Evolutionary conservation across 92 coral and sea anemone species (phyloP).

Genomic region (Epizoanthus fatuus): DNA sequence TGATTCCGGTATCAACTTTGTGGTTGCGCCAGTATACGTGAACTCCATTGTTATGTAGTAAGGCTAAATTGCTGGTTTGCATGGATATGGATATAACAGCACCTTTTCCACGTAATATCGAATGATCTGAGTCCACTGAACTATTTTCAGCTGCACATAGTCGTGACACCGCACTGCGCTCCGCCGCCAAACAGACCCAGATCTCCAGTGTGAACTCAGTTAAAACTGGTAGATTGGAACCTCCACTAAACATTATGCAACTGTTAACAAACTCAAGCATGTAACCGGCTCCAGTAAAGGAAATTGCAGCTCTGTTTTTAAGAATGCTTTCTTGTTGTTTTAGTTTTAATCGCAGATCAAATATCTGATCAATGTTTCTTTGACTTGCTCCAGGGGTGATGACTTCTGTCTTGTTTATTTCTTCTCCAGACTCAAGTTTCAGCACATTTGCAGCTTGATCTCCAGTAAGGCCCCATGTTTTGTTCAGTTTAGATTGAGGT

Average conservation of each 20-base stretch:
- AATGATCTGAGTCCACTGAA: background rate
- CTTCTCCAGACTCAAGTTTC: background rate
- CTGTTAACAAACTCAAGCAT: slow-evolving; percentile 57
- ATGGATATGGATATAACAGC: slow-evolving; percentile 35
- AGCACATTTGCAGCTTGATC: slow-evolving; percentile 44
- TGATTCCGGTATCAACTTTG: slow-evolving; percentile 44
- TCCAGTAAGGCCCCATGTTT: slow-evolving; percentile 64
- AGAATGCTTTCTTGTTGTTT: slow-evolving; percentile 31
- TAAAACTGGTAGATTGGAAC: slow-evolving; percentile 50
- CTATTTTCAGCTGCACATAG: slow-evolving; percentile 34
- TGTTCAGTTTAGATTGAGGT: slow-evolving; percentile 27
- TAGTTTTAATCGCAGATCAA: slow-evolving; percentile 29
- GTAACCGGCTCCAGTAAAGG: slow-evolving; percentile 73
- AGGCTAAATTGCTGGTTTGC: slow-evolving; percentile 40
- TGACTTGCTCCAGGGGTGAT: slow-evolving; percentile 33
- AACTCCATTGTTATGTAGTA: slow-evolving; percentile 41
- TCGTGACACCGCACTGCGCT: slow-evolving; percentile 16
- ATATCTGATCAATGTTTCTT: slow-evolving; percentile 29
- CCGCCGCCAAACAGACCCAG: slow-evolving; percentile 61
- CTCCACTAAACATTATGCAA: slow-evolving; percentile 37
- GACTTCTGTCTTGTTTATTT: background rate
- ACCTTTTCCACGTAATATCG: slow-evolving; percentile 7
- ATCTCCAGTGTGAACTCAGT: slow-evolving; percentile 71
- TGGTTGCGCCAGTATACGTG: slow-evolving; percentile 52
- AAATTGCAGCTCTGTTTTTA: slow-evolving; percentile 27